Evolutionary conservation across 2,113 vertebrate species (phyloP).

Genomic region (Turdus rufiventris): DNA sequence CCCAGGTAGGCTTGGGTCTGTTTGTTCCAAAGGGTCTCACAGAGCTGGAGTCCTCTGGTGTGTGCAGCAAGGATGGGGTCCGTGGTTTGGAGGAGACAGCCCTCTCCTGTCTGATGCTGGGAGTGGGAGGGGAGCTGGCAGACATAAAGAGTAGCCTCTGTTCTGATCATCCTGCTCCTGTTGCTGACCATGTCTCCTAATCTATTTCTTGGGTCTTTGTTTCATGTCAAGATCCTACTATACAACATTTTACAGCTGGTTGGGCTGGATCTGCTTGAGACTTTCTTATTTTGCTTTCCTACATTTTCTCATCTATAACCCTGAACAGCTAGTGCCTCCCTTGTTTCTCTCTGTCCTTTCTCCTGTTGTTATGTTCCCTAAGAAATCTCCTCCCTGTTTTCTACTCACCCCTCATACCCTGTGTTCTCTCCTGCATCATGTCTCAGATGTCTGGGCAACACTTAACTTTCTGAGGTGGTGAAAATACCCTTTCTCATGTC

Average conservation of each 20-base stretch:
- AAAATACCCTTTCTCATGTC: neutral
- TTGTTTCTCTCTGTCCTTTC: neutral
- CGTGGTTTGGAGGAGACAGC: rapidly evolving
- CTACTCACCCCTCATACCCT: neutral
- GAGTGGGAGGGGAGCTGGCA: neutral
- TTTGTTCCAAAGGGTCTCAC: neutral
- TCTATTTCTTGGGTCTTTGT: neutral
- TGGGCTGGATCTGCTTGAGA: neutral
- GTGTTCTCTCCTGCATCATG: neutral
- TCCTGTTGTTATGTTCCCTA: neutral
- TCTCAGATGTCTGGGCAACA: neutral
- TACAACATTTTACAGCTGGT: neutral
- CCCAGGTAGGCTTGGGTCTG: conserved; percentile 73
- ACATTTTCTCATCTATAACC: neutral
- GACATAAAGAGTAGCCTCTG: neutral
- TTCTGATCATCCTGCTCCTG: neutral
- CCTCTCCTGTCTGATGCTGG: neutral
- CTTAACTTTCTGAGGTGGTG: neutral
- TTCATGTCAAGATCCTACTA: neutral
- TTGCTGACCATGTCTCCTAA: neutral
- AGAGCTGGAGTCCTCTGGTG: neutral
- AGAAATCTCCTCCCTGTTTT: neutral
- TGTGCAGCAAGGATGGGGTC: neutral
- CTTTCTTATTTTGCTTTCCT: neutral
- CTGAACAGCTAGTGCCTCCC: neutral